Base-by-base conservation (phyloP, 2,113 vertebrate species). In the Prunella fulvescens region DNA sequence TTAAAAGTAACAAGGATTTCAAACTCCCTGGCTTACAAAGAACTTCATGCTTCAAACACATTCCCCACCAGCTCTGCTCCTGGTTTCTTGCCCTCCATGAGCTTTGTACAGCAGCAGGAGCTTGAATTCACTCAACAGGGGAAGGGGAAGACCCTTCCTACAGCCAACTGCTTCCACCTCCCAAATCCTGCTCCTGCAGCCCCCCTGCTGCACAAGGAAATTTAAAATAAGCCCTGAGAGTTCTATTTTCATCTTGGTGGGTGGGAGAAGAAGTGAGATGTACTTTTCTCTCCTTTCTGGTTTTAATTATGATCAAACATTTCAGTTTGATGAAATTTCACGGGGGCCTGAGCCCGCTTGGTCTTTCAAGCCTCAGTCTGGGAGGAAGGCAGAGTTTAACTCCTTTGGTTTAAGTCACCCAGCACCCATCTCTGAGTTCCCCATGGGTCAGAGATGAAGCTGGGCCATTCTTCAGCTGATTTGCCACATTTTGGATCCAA, bases 281-380 rank as follows among this genome's bases (percentile, higher is more conserved):
- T 16, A 19, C 65, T 87, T 45, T 53, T 40, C 82, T 74, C 85
- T 54, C 76, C 64, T 71, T 71, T 92, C 94, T 97, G 95, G 48
- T 92, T 96, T 86, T 88, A 88, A 95, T 96, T 96, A 92, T 10
- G 92, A 96, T 92, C 94, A 93, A 93, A 90, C 80, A 86, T 78
- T 51, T 70, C 9, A 26, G 61, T 66, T 12, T 28, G 77, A 90
- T 45, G 65, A 50, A 62, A 94, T 79, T 81, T 84, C 82, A 25
- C 0, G 13, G 86, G 40, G 33, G 24, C 44, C 50, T 35, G 60
- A 94, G 60, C 79, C 67, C 3, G 5, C 33, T 51, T 66, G 62
- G 69, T 64, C 47, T 83, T 66, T 66, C 67, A 54, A 88, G 54
- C 5, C 45, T 47, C 60, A 11, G 47, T 71, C 3, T 11, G 54